Conservation (phyloP, 1,140 invertebrate species). For the Apis cerana region DNA sequence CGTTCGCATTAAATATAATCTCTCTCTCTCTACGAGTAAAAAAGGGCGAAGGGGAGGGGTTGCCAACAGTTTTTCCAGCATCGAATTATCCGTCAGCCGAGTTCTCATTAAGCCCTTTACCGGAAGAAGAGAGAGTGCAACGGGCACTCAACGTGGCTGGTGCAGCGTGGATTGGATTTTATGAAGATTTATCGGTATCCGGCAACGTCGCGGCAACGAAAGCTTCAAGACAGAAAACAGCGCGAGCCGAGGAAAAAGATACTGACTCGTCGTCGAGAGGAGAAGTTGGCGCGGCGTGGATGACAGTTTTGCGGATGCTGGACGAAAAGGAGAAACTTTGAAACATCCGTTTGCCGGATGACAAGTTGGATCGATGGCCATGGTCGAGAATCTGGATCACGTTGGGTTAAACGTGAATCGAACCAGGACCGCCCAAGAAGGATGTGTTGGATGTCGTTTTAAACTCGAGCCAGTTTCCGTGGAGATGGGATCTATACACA, state of each 20-base stretch:
- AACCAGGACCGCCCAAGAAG: no score
- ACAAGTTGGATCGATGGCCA: no score
- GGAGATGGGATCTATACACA: no score
- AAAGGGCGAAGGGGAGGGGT: background rate
- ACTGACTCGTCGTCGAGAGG: no score
- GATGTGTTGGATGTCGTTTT: background rate
- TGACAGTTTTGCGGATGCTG: background rate
- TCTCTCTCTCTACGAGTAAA: no score
- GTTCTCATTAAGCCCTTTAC: constrained; percentile 42
- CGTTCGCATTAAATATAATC: no score
- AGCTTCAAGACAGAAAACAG: constrained; percentile 17
- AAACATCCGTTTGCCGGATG: no score
- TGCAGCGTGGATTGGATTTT: constrained; percentile 49
- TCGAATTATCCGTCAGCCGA: constrained; percentile 40
- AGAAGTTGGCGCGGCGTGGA: background rate
- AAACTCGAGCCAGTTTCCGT: no score
- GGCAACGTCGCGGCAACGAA: constrained; percentile 32
- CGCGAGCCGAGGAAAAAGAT: background rate
- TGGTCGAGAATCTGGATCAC: background rate
- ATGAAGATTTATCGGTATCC: constrained; percentile 62
- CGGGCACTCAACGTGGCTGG: constrained; percentile 26
- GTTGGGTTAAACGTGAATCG: background rate
- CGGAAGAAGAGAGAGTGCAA: constrained; percentile 6
- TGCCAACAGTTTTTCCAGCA: constrained; percentile 38
- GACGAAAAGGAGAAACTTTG: no score